Evolutionary conservation across 2,113 vertebrate species (phyloP), one percentile per base, ranked within the genome.

Genomic region (Elephas maximus): DNA sequence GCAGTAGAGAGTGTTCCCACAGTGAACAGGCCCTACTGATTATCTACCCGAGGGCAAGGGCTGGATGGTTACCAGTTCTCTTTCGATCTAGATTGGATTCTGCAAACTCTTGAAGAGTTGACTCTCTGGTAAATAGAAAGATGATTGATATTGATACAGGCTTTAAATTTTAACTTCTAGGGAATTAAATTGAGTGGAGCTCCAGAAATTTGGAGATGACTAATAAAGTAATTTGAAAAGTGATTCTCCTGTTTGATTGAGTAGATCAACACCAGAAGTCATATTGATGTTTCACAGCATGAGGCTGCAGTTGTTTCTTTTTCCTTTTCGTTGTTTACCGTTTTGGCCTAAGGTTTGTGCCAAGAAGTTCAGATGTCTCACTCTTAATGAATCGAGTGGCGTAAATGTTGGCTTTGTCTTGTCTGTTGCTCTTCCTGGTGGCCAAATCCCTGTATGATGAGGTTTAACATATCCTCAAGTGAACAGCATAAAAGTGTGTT

Each of bases 331-430:
- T 82, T 93, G 74, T 67, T 37, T 82, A 45, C 15, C 45, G 7
- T 93, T 4, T 5, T 92, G 67, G 9, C 82, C 57, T 90, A 26
- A 94, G 81, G 65, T 95, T 94, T 88, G 1, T 95, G 97, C 96
- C 85, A 81, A 78, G 93, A 97, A 96, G 17, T 94, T 88, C 53
- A 45, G 48, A 0, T 95, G 96, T 93, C 77, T 96, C 94, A 2
- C 15, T 65, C 1, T 0, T 74, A 33, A 2, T 53, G 57, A 96
- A 26, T 73, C 24, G 28, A 71, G 88, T 33, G 83, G 26, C 6
- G 0, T 3, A 15, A 62, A 20, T 57, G 8, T 53, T 92, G 41
- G 57, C 86, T 48, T 28, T 14, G 2, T 71, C 77, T 78, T 79
- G 51, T 24, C n/a, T 0, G 0, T 33, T 45, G 63, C 65, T 60